phyloP scores from a whole-genome alignment of 2,113 vertebrate species.

The Pyxicephalus adspersus region DNA sequence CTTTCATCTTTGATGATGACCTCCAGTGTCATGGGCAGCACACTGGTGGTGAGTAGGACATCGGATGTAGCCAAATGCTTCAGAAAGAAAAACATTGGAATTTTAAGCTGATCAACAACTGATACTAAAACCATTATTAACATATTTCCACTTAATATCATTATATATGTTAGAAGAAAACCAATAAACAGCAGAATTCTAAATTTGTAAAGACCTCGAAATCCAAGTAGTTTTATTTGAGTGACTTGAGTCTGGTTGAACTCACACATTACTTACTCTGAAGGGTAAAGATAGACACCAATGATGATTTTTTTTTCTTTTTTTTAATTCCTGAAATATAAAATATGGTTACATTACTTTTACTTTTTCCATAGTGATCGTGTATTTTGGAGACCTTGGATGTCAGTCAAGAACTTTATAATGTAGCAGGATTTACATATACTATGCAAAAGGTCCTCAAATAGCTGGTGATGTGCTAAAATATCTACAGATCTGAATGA shows the following conservation, averaged over 20 bases:
- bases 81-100: conserved; percentile 39
- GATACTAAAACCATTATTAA: conserved; percentile 23
- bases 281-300: too few species aligned
- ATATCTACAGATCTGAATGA: too few species aligned
- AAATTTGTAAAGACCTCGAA: not conserved
- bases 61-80: conserved; percentile 28
- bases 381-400: too few species aligned
- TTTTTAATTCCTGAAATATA: too few species aligned
- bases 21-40: conserved; percentile 4
- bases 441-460: too few species aligned
- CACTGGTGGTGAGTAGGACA: conserved; percentile 18
- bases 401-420: too few species aligned
- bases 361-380: too few species aligned
- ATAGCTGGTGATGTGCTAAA: too few species aligned
- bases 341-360: too few species aligned
- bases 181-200: conserved; percentile 14
- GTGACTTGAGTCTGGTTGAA: conserved; percentile 38
- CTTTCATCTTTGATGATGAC: not conserved
- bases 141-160: conserved; percentile 25
- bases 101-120: not conserved
- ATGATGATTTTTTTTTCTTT: too few species aligned
- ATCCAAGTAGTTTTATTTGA: conserved; percentile 11
- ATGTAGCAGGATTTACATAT: too few species aligned
- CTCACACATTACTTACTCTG: not conserved
- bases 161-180: conserved; percentile 7